Evolutionary conservation across 2,797 vertebrate genomes (phyloP).

Genomic region (Sphenopsis melanotis): DNA sequence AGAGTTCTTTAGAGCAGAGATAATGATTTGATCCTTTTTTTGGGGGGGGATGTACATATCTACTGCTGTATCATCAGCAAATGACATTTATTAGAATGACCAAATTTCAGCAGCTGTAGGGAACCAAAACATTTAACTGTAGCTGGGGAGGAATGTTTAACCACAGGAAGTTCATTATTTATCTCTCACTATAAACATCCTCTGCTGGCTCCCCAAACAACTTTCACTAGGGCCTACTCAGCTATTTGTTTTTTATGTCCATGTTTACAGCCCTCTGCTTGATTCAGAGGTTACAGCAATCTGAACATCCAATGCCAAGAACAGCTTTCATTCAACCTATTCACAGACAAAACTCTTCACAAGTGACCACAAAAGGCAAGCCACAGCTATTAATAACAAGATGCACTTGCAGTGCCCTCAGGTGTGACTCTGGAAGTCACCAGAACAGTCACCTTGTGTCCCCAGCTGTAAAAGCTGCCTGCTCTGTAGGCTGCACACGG

Average conservation of each 20-base stretch:
- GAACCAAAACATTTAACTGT: not conserved
- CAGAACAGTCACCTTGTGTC: not conserved
- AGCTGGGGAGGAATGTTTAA: not conserved
- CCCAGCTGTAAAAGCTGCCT: not conserved
- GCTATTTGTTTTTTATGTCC: not conserved
- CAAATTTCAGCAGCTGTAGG: not conserved
- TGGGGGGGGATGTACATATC: not conserved
- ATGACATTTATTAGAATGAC: not conserved
- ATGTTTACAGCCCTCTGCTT: not conserved
- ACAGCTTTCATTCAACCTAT: not conserved
- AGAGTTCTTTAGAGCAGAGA: not conserved
- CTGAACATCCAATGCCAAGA: not conserved
- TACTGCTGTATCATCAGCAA: not conserved
- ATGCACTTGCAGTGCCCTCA: not conserved
- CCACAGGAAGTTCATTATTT: slow-evolving; percentile 7
- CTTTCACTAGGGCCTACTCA: not conserved
- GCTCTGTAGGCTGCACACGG: not conserved
- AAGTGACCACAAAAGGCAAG: not conserved
- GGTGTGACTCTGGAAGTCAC: not conserved
- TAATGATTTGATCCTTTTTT: not conserved
- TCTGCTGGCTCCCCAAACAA: not conserved
- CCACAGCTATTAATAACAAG: not conserved
- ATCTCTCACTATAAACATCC: slow-evolving; percentile 1
- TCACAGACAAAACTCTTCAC: not conserved
- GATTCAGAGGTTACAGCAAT: not conserved